Percentiles rank a stretch among this genome's conserved stretches.
These are phyloP conservation scores for Carabus problematicus DNA, from an alignment of 2,888 invertebrate species.

Conservation along the genomic window DNA sequence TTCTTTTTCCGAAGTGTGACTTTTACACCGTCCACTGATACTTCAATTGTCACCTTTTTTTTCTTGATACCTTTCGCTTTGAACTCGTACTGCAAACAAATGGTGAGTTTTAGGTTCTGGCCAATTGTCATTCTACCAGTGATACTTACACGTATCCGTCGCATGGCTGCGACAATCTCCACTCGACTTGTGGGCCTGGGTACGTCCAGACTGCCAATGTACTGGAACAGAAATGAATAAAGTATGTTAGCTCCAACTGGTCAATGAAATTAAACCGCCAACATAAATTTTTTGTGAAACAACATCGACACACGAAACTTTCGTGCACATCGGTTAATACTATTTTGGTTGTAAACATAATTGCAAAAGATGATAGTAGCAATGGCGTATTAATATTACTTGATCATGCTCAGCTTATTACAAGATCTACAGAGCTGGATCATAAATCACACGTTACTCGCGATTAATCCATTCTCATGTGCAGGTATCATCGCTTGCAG, in stretches of 20 bases:
- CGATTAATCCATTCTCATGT: no score
- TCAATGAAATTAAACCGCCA: not conserved
- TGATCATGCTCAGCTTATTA: no score
- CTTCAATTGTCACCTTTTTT: conserved; percentile 93
- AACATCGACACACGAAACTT: no score
- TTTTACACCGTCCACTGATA: conserved; percentile 94
- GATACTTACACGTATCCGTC: conserved; percentile 90
- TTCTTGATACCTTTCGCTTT: conserved; percentile 98
- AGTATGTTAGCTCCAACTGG: conserved; percentile 8
- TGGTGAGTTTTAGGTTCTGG: not conserved
- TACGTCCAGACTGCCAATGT: conserved; percentile 97
- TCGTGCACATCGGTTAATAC: no score
- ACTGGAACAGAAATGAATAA: conserved; percentile 72
- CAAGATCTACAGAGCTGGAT: no score
- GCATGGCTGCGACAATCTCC: conserved; percentile 99
- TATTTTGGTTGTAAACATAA: no score
- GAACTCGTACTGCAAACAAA: conserved; percentile 89
- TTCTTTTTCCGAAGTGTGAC: conserved; percentile 86
- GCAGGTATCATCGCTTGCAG: no score
- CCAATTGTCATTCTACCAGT: not conserved
- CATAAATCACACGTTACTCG: no score
- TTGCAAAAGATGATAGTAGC: no score
- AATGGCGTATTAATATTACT: no score
- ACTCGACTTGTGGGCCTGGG: conserved; percentile 94
- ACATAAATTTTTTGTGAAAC: no score